Base-by-base conservation (phyloP, 2,113 vertebrate species). In the Dolichotis patagonum region DNA sequence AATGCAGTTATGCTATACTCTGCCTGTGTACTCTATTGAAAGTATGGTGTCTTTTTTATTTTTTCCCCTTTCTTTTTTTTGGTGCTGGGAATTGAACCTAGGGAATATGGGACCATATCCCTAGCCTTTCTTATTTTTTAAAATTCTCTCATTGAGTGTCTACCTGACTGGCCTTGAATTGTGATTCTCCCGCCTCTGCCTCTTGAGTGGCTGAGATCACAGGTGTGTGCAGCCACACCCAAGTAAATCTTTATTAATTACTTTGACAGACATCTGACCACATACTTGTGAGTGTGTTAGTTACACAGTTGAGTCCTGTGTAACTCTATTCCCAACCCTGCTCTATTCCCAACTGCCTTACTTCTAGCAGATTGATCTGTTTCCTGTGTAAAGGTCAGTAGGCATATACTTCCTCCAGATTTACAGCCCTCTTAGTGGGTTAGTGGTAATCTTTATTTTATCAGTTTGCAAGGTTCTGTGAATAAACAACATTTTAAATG, bases 401-500 rank as follows among this genome's bases (percentile, higher is more conserved):
- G 78, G 28, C 13, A 41, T 43, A 49, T n/a, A 28, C 19, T 58
- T 95, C 28, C 24, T 85, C 26, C 73, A 81, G 56, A 85, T 73
- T 93, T 67, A 46, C 77, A 85, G 1, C 13, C n/a, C n/a, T 60
- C 24, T n/a, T 80, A 43, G 43, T 88, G 38, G 19, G 0, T 75
- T 88, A 75, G 19, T 90, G 38, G 46, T 93, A 41, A 60, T 85
- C 96, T 94, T 85, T 91, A 60, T 56, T 52, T 19, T 56, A 56
- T 75, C 35, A 75, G 1, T 46, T 95, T 91, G 46, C 28, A 82
- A 35, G 60, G 11, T 89, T 88, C 26, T 91, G 11, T 88, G 65
- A 82, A 75, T 95, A 80, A 67, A 63, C 94, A 82, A 83, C 46
- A 84, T 87, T 92, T 90, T 69, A 88, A 87, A 35, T 90, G 28